phyloP scores from a whole-genome alignment of 2,113 vertebrate species.

The Noctilio leporinus region DNA sequence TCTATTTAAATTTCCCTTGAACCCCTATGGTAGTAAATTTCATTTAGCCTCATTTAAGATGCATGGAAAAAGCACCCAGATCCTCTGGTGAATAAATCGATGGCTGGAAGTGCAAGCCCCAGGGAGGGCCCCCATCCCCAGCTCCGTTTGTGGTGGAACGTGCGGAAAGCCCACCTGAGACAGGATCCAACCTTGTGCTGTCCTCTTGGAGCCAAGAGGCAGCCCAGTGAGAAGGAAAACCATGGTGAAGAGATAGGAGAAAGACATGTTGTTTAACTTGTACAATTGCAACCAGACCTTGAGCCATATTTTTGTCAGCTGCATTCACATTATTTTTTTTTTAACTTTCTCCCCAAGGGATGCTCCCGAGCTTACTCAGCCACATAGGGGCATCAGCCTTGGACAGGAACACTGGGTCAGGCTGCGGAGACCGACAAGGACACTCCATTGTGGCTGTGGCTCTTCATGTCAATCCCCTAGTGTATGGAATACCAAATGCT shows the following conservation, averaged over 20 bases:
- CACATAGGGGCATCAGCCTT: not conserved
- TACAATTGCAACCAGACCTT: not conserved
- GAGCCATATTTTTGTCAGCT: not conserved
- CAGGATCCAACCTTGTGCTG: not conserved
- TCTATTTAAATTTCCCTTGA: not conserved
- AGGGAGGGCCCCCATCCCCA: not conserved
- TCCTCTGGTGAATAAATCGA: not conserved
- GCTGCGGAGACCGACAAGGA: not conserved
- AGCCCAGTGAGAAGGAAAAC: not conserved
- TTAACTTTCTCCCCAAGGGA: not conserved
- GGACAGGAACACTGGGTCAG: not conserved
- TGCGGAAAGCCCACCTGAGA: not conserved
- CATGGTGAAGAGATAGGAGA: not conserved
- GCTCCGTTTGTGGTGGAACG: not conserved
- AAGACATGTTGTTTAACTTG: not conserved
- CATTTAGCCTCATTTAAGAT: not conserved
- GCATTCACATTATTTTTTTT: not conserved
- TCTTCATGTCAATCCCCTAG: not conserved
- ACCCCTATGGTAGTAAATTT: not conserved
- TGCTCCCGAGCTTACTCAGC: not conserved
- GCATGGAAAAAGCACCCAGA: not conserved
- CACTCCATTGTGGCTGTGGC: not conserved
- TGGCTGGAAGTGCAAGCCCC: not conserved
- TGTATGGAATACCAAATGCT: not conserved
- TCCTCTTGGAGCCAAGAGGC: not conserved